Evolutionary conservation across 2,797 vertebrate genomes (phyloP).

Genomic region (Megaceryle alcyon): DNA sequence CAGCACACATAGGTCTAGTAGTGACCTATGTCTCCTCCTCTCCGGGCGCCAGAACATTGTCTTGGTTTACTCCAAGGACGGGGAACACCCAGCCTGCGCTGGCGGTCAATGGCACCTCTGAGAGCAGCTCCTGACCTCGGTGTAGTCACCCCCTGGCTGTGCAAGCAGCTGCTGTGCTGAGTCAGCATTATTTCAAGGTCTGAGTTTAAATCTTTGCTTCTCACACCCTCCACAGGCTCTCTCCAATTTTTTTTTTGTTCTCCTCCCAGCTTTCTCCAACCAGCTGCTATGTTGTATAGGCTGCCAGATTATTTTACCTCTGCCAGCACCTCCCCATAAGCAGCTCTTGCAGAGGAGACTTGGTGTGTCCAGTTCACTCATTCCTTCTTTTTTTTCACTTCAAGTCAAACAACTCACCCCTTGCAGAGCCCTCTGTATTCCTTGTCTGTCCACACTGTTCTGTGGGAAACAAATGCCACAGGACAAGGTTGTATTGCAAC

Average conservation of each 20-base stretch:
- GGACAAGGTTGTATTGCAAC: neutral
- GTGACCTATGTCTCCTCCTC: neutral
- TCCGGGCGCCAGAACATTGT: neutral
- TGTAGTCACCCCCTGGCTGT: neutral
- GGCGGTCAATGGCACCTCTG: neutral
- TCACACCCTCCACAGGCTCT: slow-evolving; percentile 24
- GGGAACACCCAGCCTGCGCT: neutral
- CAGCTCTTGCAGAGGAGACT: neutral
- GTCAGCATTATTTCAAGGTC: neutral
- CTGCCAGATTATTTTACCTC: neutral
- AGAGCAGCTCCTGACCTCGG: neutral
- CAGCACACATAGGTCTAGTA: neutral
- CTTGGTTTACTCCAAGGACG: neutral
- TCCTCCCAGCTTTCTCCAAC: neutral
- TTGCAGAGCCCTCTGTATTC: neutral
- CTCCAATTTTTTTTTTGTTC: neutral
- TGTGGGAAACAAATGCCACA: neutral
- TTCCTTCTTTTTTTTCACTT: neutral
- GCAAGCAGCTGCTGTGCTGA: neutral
- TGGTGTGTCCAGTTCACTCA: neutral
- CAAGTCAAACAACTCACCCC: neutral
- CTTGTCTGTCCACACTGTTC: neutral
- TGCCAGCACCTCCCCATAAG: neutral
- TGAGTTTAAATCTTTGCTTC: slow-evolving; percentile 23
- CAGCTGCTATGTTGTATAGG: neutral